Percentiles rank a stretch among this genome's conserved stretches.
Evolutionary conservation across 2,113 vertebrate genomes (phyloP).

Genomic region (Zosterops pallidus): DNA sequence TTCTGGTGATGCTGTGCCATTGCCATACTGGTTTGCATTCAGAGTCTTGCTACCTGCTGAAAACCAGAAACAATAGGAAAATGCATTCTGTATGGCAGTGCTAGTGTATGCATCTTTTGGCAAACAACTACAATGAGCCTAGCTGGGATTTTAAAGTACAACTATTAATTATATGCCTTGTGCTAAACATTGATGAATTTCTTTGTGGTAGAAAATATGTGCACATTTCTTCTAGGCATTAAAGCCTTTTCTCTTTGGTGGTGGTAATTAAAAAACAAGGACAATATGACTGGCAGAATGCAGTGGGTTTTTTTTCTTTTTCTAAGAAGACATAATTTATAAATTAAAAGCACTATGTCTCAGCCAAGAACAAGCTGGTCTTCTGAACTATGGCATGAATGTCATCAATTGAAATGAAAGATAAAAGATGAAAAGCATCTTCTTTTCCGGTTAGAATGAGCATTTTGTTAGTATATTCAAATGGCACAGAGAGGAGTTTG

Average conservation of each 20-base stretch:
- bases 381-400: constrained; percentile 54
- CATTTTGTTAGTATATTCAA: background rate
- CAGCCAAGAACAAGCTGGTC: constrained; percentile 46
- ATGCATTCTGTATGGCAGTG: background rate
- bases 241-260: constrained; percentile 52
- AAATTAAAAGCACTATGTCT: constrained; percentile 58
- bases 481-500: background rate
- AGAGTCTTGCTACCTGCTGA: background rate
- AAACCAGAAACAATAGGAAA: background rate
- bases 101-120: background rate
- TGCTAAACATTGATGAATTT: constrained; percentile 64
- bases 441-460: background rate
- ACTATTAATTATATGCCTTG: constrained; percentile 67
- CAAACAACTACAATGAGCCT: constrained; percentile 39
- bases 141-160: constrained; percentile 47
- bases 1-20: background rate
- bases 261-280: constrained; percentile 71
- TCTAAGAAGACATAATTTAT: constrained; percentile 49
- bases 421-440: constrained; percentile 12
- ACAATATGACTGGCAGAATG: constrained; percentile 52
- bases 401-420: constrained; percentile 26
- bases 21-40: background rate
- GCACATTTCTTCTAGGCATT: constrained; percentile 50
- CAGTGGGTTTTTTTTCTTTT: background rate
- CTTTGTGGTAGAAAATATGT: constrained; percentile 56